Evolutionary conservation across 2,797 vertebrate genomes (phyloP).

Genomic region (Sciurus vulgaris): DNA sequence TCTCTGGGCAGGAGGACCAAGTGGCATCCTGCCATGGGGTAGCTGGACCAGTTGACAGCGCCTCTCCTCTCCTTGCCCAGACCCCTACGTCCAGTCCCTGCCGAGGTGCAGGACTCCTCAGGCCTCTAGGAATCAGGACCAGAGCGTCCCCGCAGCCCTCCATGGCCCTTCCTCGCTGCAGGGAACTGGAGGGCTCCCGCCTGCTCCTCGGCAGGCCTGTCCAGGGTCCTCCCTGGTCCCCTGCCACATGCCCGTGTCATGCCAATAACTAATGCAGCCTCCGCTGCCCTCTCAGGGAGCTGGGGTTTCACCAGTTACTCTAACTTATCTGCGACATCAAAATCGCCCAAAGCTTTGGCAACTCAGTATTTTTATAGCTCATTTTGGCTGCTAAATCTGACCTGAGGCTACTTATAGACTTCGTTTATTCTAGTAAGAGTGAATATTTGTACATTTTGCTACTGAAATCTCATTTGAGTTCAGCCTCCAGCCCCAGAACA

Average conservation of each 20-base stretch:
- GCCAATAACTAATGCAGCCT: not conserved
- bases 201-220: rapidly evolving
- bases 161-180: not conserved
- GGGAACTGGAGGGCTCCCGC: not conserved
- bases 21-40: not conserved
- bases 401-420: constrained; percentile 5
- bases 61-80: not conserved
- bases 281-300: too few species aligned
- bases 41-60: rapidly evolving
- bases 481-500: not conserved
- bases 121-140: not conserved
- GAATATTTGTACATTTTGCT: not conserved
- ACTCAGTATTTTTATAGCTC: constrained; percentile 5
- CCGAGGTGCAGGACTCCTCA: not conserved
- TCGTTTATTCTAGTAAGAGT: not conserved
- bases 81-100: too few species aligned
- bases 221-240: too few species aligned
- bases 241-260: not conserved
- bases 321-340: not conserved
- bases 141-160: not conserved
- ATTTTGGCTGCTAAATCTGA: not conserved
- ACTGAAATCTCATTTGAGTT: not conserved
- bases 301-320: rapidly evolving
- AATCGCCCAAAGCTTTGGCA: constrained; percentile 27
- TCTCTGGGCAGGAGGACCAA: rapidly evolving